Conservation (phyloP, 2,113 vertebrate species). For the Panurus biarmicus region DNA sequence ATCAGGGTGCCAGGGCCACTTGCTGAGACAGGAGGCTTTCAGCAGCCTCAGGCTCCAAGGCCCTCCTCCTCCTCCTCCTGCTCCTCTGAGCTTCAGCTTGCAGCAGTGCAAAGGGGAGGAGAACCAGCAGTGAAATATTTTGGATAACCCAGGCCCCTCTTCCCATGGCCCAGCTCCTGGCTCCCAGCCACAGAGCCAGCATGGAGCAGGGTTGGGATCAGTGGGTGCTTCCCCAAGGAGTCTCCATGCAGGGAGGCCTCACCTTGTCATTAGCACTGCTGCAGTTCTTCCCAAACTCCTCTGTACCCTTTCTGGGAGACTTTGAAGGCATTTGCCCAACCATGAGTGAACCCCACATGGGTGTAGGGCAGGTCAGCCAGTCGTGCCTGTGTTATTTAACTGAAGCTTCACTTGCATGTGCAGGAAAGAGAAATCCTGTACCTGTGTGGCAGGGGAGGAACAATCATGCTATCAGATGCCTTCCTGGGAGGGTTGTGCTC, state of each 20-base stretch:
- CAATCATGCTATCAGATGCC: not conserved
- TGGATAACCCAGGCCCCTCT: not conserved
- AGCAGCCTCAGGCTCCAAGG: not conserved
- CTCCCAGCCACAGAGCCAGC: not conserved
- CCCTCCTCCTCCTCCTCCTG: not conserved
- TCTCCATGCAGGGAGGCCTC: not conserved
- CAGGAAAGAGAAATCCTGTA: not conserved
- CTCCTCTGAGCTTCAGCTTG: not conserved
- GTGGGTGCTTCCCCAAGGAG: not conserved
- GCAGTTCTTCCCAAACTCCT: not conserved
- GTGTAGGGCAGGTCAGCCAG: not conserved
- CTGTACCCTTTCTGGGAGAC: not conserved
- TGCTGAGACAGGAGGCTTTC: not conserved
- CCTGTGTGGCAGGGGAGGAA: not conserved
- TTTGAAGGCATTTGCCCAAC: not conserved
- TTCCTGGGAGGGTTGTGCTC: not conserved
- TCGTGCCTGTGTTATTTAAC: not conserved
- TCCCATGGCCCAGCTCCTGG: not conserved
- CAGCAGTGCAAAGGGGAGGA: not conserved
- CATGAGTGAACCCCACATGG: rapidly evolving
- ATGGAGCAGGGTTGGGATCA: not conserved
- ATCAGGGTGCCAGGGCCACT: not conserved
- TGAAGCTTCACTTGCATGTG: not conserved
- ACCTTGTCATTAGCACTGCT: rapidly evolving
- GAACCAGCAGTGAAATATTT: not conserved